Base-by-base conservation (phyloP, 2,888 invertebrate genomes). In the Stenoptilia bipunctidactyla region DNA sequence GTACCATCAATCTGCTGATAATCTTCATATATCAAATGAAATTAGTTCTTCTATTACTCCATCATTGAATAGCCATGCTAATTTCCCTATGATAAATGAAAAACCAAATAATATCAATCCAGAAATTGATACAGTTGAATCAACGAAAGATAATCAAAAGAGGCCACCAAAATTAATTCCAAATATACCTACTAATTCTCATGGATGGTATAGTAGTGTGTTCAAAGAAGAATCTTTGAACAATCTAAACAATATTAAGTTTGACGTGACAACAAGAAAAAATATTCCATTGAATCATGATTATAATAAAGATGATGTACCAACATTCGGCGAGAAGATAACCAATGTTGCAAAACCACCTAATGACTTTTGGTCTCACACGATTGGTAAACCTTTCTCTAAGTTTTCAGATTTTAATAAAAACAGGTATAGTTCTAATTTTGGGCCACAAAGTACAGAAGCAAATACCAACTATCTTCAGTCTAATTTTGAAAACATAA, bases 71-170 rank as follows among this genome's bases (percentile, higher is more conserved):
- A 83, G 83, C 52, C 84, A 85, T 45, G 84, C 83, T 0, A 85
- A 85, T 53, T 85, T 85, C 58, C 84, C 83, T 1, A 73, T 80
- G 70, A 61, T 67, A 12, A 74, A 74, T 48, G 80, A 77, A 27
- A 47, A 59, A 38, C 50, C 55, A 15, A 30, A 30, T 10, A 3
- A 3, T 2, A 12, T n/a, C 2, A n/a, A 30, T 12, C 66, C 65
- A 25, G 64, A 67, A 0, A 63, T 58, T 15, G 72, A 70, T 53
- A 52, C 60, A 45, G 40, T 53, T 10, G 55, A 65, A 43, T 61
- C 64, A 10, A 46, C 52, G 10, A 62, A 64, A 43, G 43, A 39
- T 39, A 67, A 67, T 34, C 56, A 62, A 25, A 71, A 66, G 36
- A 64, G 70, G 47, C 74, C 72, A 2, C 58, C 67, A 2, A 77